These are phyloP conservation scores for Heliangelus exortis DNA, from an alignment of 2,797 vertebrate species.

Conservation along the genomic window DNA sequence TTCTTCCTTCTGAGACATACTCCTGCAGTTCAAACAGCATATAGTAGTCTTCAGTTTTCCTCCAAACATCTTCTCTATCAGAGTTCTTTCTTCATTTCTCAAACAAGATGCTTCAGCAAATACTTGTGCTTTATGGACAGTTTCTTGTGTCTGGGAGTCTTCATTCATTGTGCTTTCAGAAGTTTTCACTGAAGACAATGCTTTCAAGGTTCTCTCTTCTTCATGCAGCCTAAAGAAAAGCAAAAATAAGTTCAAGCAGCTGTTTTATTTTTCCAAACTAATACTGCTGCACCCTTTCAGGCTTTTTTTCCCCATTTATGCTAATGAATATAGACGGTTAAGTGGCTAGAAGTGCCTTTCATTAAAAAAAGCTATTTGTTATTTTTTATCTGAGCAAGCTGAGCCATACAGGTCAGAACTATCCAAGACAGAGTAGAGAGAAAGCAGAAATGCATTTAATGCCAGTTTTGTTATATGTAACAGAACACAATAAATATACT, in stretches of 20 bases:
- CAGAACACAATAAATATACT: background rate
- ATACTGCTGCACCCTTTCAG: background rate
- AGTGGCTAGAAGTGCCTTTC: background rate
- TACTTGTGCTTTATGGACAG: slow-evolving; percentile 37
- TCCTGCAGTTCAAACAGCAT: slow-evolving; percentile 91
- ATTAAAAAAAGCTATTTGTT: background rate
- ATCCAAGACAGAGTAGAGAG: background rate
- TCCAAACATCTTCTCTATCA: slow-evolving; percentile 95
- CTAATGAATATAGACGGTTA: background rate
- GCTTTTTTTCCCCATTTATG: background rate
- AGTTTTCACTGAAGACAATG: slow-evolving; percentile 69
- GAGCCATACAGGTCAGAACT: background rate
- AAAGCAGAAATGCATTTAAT: background rate
- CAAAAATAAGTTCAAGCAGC: background rate
- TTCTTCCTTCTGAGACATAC: slow-evolving; percentile 94
- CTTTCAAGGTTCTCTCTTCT: slow-evolving; percentile 91
- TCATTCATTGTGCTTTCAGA: slow-evolving; percentile 45
- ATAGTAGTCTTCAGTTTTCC: slow-evolving; percentile 91
- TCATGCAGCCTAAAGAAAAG: slow-evolving; percentile 89
- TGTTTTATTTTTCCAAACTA: background rate
- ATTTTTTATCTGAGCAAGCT: background rate
- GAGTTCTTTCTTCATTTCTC: slow-evolving; percentile 80
- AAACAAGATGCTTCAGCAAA: slow-evolving; percentile 60
- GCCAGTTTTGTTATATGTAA: background rate
- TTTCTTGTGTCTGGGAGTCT: slow-evolving; percentile 61